Evolutionary conservation across 2,888 invertebrate genomes (phyloP).

Genomic region (Drosophila suboccidentalis): DNA sequence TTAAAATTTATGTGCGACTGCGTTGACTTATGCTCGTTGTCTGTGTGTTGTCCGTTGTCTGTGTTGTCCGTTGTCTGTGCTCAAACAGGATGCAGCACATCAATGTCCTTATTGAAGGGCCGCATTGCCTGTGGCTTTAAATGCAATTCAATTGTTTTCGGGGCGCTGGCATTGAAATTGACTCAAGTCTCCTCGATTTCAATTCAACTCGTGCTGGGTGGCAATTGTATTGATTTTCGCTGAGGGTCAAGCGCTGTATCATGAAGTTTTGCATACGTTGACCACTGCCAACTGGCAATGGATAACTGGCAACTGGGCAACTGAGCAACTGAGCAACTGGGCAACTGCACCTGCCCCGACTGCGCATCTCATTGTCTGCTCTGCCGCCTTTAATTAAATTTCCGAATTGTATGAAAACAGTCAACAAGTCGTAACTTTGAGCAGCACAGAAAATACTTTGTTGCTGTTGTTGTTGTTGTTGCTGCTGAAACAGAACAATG

Average conservation of each 20-base stretch:
- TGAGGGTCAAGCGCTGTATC: constrained; percentile 59
- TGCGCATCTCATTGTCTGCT: constrained; percentile 77
- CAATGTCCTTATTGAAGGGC: constrained; percentile 72
- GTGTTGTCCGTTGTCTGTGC: neutral
- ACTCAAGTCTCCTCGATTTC: constrained; percentile 28
- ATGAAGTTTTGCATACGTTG: constrained; percentile 58
- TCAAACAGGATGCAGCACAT: constrained; percentile 77
- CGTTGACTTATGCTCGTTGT: constrained; percentile 64
- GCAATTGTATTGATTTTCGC: constrained; percentile 84
- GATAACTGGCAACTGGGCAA: constrained; percentile 19
- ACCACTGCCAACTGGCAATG: constrained; percentile 6
- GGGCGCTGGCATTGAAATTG: constrained; percentile 55
- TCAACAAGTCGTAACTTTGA: constrained; percentile 79
- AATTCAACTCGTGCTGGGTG: constrained; percentile 72
- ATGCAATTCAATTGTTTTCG: constrained; percentile 84
- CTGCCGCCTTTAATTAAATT: constrained; percentile 79
- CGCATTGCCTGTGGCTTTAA: constrained; percentile 56
- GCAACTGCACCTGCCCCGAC: constrained; percentile 61
- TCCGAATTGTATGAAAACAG: constrained; percentile 82
- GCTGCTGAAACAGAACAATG: constrained; percentile 77
- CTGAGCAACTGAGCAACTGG: constrained; percentile 23
- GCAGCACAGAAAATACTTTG: constrained; percentile 63
- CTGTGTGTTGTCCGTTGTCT: neutral
- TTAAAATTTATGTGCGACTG: constrained; percentile 77
- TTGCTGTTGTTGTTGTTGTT: constrained; percentile 43